Base-by-base conservation (phyloP, 2,888 invertebrate species). In the Elegia similella region DNA sequence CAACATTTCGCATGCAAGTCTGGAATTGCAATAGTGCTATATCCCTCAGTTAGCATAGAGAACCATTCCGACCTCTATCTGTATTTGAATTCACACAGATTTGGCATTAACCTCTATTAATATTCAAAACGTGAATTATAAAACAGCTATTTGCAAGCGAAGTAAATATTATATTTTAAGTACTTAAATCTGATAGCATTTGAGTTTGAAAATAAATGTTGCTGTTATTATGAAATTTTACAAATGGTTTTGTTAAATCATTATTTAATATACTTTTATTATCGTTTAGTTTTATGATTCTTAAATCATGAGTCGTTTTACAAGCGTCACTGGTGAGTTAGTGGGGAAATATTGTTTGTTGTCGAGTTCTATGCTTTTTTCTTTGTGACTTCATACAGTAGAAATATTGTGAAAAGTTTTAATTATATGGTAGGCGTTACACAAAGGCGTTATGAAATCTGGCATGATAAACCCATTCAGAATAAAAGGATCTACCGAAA, bases 1-100 rank as follows among this genome's bases (percentile, higher is more conserved):
- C 54, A 55, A 44, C 43, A 55, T 34, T 55, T 44, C 32, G 32
- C 44, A 55, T 43, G 54, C 32, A 44, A 46, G 44, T 44, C 46
- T 32, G 54, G 32, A 16, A 50, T 23, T 34, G 32, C 44, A 32
- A 29, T 42, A 29, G 52, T 23, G 7, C 38, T 34, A 34, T 50
- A 50, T 50, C 48, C 32, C 15, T 8, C 34, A 16, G 32, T 50
- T 32, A 50, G 32, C 32, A 16, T 30, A 50, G 16, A 50, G 5
- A 5, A 47, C 8, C 7, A 13, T 15, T 30, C n/a, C n/a, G n/a
- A n/a, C n/a, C 38, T 12, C 38, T 38, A 38, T 38, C n/a, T 38
- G 38, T 38, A 38, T 38, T 38, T 38, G n/a, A 38, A 38, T 38
- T 38, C 38, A 38, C 38, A n/a, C 38, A 38, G 38, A 38, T 38